These are phyloP conservation scores for Riparia riparia DNA, from an alignment of 2,113 vertebrate genomes.

Conservation along the genomic window DNA sequence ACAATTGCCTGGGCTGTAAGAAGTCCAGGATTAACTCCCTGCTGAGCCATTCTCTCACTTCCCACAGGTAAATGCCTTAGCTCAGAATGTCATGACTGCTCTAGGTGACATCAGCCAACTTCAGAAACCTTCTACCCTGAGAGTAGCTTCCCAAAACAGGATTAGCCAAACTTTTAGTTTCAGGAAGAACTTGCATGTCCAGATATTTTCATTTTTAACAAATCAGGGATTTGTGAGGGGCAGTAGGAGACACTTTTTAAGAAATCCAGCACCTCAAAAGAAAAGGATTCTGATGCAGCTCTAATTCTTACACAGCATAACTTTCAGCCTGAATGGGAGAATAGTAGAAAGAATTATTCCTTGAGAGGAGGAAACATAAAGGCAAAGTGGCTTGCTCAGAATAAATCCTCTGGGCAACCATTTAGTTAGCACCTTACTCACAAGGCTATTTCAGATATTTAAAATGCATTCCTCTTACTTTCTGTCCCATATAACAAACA, in stretches of 20 bases:
- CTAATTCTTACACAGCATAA: neutral
- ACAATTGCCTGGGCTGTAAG: neutral
- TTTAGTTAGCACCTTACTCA: neutral
- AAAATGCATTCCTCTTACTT: neutral
- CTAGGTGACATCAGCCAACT: neutral
- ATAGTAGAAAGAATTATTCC: neutral
- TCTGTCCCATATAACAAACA: neutral
- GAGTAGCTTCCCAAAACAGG: neutral
- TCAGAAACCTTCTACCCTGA: neutral
- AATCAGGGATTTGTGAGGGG: neutral
- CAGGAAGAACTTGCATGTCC: neutral
- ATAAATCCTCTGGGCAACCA: neutral
- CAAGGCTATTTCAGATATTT: neutral
- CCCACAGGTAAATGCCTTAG: neutral
- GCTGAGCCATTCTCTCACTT: neutral
- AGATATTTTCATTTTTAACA: neutral
- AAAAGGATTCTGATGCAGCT: neutral
- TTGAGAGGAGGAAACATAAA: neutral
- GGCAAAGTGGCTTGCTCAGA: neutral
- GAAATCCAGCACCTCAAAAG: neutral
- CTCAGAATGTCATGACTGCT: neutral
- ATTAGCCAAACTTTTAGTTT: neutral
- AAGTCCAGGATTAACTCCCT: neutral
- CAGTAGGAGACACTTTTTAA: neutral
- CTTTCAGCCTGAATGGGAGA: neutral